Conservation (phyloP, 2,797 vertebrate species). For the Australoheros facetus region DNA sequence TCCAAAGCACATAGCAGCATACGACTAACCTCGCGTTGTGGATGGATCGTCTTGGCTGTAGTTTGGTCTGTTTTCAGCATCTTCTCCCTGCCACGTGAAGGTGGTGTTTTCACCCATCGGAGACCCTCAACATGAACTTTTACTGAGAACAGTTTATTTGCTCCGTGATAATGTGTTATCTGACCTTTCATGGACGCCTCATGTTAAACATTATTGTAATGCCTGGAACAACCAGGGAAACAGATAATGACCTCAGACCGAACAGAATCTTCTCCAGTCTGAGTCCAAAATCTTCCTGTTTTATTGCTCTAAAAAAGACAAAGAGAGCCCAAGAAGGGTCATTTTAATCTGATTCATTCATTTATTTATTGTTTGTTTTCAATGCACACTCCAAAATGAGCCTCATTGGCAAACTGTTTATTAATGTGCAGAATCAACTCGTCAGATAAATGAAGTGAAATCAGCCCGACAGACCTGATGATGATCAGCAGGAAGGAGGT, state of each 20-base stretch:
- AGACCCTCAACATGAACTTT: not conserved
- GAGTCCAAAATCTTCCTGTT: not conserved
- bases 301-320: not conserved
- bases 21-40: not conserved
- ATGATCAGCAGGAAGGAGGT: not conserved
- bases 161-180: no score
- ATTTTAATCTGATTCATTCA: not conserved
- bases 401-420: not conserved
- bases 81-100: rapidly evolving
- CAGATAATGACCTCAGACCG: not conserved
- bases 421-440: not conserved
- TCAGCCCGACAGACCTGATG: not conserved
- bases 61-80: not conserved
- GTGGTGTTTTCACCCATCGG: not conserved
- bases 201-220: rapidly evolving
- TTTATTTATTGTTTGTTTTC: not conserved
- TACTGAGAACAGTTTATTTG: not conserved
- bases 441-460: no score
- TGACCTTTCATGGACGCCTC: not conserved
- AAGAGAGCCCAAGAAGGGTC: not conserved
- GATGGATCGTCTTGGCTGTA: not conserved
- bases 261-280: not conserved
- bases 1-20: not conserved
- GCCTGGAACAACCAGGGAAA: not conserved
- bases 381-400: not conserved